Conservation (phyloP, 2,888 invertebrate genomes). For the Cantharis flavilabris region DNA sequence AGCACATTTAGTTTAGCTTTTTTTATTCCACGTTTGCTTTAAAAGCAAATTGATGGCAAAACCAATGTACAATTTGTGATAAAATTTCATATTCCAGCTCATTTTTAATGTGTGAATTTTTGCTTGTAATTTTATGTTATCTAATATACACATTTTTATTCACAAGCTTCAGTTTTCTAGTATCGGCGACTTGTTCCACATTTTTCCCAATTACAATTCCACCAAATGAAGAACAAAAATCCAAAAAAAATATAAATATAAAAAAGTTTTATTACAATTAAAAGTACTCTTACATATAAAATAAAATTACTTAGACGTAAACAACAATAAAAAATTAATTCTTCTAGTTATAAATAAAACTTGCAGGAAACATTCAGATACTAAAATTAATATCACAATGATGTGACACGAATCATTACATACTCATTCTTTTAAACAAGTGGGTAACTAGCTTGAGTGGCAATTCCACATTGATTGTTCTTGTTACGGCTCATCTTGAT, state of each 20-base stretch:
- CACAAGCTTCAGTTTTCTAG: background rate
- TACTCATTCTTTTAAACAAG: conserved; percentile 63
- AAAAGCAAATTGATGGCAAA: background rate
- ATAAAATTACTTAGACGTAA: background rate
- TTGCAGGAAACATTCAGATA: background rate
- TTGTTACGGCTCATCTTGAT: conserved; percentile 86
- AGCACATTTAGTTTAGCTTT: background rate
- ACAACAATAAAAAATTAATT: background rate
- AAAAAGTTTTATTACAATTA: background rate
- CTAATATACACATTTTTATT: background rate
- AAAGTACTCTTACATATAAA: background rate
- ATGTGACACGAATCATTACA: background rate
- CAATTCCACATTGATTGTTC: conserved; percentile 87
- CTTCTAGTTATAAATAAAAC: background rate
- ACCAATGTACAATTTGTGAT: background rate
- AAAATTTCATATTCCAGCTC: background rate
- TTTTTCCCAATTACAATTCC: background rate
- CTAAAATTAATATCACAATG: background rate
- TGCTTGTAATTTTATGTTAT: background rate
- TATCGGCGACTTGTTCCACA: background rate
- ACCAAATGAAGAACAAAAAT: too few relatives aligned
- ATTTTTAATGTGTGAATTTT: background rate
- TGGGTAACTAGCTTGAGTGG: conserved; percentile 82
- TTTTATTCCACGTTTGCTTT: background rate
- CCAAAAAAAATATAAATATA: background rate